phyloP scores from a whole-genome alignment of 2,888 invertebrate genomes.

The Oscheius myriophilus region DNA sequence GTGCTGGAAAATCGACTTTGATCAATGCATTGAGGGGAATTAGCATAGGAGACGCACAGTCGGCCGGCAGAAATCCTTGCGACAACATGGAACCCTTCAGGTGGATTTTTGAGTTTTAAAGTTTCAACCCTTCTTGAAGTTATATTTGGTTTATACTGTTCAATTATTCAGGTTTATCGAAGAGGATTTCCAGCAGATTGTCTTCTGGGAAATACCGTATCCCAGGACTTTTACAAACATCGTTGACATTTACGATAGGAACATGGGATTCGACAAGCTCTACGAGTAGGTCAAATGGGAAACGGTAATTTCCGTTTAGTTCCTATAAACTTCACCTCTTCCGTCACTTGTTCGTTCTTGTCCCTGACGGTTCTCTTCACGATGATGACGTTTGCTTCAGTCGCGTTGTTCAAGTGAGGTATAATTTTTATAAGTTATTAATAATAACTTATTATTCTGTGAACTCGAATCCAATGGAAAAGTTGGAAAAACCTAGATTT shows the following conservation, averaged over 20 bases:
- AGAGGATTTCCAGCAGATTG: slow-evolving; percentile 47
- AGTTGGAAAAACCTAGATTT: not conserved
- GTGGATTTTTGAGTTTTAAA: slow-evolving; percentile 2
- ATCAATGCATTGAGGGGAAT: slow-evolving; percentile 54
- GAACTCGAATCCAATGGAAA: too few relatives aligned
- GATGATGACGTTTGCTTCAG: slow-evolving; percentile 58
- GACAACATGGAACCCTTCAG: slow-evolving; percentile 57
- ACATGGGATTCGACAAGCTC: slow-evolving; percentile 56
- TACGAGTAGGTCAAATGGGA: slow-evolving; percentile 43
- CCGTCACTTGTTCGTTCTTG: slow-evolving; percentile 47
- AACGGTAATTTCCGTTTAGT: slow-evolving; percentile 30
- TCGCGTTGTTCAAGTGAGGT: slow-evolving; percentile 47
- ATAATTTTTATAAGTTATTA: slow-evolving; percentile 3
- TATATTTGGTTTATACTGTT: not conserved
- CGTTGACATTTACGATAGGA: slow-evolving; percentile 50
- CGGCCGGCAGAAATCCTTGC: slow-evolving; percentile 48
- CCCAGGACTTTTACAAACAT: slow-evolving; percentile 47
- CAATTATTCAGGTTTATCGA: slow-evolving; percentile 46
- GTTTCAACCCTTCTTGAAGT: too few relatives aligned
- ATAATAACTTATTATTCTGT: not conserved
- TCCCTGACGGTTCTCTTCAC: slow-evolving; percentile 53
- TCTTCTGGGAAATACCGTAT: slow-evolving; percentile 58
- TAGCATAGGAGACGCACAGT: slow-evolving; percentile 46
- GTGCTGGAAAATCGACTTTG: slow-evolving; percentile 51
- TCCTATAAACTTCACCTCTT: slow-evolving; percentile 50